Percentiles rank a stretch among this genome's conserved stretches.
These are phyloP conservation scores for Grallaria varia DNA, from an alignment of 2,113 vertebrate genomes.

Conservation along the genomic window DNA sequence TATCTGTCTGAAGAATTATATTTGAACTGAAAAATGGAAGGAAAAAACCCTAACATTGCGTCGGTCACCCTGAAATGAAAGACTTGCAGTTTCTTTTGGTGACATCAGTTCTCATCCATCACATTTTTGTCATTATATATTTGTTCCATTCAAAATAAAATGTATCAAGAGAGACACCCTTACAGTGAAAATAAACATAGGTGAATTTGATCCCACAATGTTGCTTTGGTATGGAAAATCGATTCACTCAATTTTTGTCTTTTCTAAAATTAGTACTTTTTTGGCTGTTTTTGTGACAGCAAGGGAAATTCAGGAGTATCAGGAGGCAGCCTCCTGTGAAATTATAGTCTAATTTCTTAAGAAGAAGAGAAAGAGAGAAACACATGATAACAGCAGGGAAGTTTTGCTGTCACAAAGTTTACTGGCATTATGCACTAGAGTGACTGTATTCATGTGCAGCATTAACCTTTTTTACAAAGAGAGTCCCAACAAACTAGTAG, in stretches of 20 bases:
- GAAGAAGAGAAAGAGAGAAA: not conserved
- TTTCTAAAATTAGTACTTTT: not conserved
- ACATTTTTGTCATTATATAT: not conserved
- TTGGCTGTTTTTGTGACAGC: not conserved
- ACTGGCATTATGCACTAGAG: not conserved
- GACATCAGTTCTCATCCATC: conserved; percentile 1
- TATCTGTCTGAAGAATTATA: not conserved
- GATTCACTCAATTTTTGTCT: not conserved
- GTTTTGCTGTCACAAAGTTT: not conserved
- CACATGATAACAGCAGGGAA: not conserved
- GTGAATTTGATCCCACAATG: not conserved
- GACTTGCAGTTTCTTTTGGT: not conserved
- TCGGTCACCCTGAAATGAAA: not conserved
- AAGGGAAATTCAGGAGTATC: not conserved
- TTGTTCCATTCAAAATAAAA: conserved; percentile 14
- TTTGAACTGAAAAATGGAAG: not conserved
- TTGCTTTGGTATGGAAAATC: not conserved
- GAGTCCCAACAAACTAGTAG: not conserved
- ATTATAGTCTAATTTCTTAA: not conserved
- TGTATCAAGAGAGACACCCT: not conserved
- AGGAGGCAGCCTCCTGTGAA: not conserved
- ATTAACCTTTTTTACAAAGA: not conserved
- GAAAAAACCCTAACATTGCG: not conserved
- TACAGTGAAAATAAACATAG: not conserved
- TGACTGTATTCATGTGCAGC: not conserved